Conservation (phyloP, 2,113 vertebrate species). For the Brachypodius melanocephalos region DNA sequence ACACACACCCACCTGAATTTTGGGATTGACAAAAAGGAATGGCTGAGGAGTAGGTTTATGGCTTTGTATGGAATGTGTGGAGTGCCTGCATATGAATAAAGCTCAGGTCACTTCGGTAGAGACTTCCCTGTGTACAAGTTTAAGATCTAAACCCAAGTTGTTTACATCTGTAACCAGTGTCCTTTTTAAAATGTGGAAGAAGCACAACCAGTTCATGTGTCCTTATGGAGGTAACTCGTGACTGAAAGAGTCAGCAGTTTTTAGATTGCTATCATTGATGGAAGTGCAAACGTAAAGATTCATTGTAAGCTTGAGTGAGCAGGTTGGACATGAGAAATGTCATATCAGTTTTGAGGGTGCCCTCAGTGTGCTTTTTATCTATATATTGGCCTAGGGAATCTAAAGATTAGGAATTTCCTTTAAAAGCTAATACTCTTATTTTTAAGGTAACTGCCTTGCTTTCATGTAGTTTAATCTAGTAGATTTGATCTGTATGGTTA, state of each 20-base stretch:
- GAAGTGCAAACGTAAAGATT: neutral
- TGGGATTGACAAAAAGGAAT: neutral
- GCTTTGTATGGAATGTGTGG: neutral
- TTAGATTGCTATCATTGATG: neutral
- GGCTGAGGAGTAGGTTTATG: neutral
- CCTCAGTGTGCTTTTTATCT: neutral
- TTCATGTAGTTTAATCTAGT: neutral
- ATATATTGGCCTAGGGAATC: neutral
- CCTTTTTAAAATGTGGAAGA: neutral
- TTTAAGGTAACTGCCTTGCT: neutral
- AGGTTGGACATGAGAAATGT: neutral
- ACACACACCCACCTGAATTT: rapidly evolving
- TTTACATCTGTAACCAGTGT: neutral
- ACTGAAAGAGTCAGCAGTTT: neutral
- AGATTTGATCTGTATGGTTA: neutral
- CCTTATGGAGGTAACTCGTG: neutral
- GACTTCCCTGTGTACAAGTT: neutral
- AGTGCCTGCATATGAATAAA: neutral
- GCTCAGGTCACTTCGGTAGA: neutral
- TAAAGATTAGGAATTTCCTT: neutral
- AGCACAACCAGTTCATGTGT: neutral
- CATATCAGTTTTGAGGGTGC: neutral
- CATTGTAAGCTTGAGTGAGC: neutral
- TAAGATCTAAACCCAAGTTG: neutral
- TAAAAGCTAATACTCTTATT: neutral